phyloP scores from a whole-genome alignment of 2,888 invertebrate genomes.

The Andrena hattorfiana region DNA sequence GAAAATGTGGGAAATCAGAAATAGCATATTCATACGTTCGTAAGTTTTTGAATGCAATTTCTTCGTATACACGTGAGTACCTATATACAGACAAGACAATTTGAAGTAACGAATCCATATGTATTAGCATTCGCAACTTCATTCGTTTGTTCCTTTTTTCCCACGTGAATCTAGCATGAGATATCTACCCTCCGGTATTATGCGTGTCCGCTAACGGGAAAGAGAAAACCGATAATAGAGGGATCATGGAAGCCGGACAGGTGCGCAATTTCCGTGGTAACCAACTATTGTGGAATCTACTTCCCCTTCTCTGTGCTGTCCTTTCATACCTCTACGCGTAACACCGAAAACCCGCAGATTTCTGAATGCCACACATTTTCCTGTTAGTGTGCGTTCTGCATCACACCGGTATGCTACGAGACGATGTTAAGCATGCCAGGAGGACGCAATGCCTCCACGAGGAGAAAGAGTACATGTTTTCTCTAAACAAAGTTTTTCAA shows the following conservation, averaged over 20 bases:
- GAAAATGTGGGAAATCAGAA: too few species aligned
- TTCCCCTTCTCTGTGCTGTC: background rate
- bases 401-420: too few species aligned
- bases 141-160: slow-evolving; percentile 18
- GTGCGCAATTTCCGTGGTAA: slow-evolving; percentile 61
- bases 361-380: background rate
- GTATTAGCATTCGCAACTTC: slow-evolving; percentile 10
- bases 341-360: background rate
- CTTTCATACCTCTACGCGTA: background rate
- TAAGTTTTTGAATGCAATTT: too few species aligned
- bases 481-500: too few species aligned
- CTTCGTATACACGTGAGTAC: too few species aligned
- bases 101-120: slow-evolving; percentile 8
- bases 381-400: too few species aligned
- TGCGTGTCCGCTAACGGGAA: slow-evolving; percentile 32
- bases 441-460: too few species aligned
- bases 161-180: slow-evolving; percentile 32
- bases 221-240: slow-evolving; percentile 43
- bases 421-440: too few species aligned
- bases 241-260: slow-evolving; percentile 55
- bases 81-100: background rate
- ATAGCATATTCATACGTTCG: too few species aligned
- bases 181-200: slow-evolving; percentile 38
- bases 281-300: slow-evolving; percentile 41
- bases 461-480: too few species aligned